Conservation (phyloP, 1,140 invertebrate genomes). For the Ericerus pela region DNA sequence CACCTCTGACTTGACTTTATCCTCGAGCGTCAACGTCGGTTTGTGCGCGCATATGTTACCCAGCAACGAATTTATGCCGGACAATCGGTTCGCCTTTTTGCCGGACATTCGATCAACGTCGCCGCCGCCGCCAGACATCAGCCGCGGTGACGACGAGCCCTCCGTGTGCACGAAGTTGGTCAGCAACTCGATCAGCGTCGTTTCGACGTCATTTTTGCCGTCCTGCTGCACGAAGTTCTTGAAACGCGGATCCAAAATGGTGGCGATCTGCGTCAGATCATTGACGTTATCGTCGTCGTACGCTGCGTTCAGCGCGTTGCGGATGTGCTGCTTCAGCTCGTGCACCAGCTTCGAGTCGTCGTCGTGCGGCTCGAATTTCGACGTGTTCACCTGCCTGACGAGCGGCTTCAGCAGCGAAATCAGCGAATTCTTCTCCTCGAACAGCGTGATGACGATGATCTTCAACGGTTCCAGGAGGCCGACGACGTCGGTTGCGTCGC, state of each 20-base stretch:
- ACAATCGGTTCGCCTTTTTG: not conserved
- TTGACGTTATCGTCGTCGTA: constrained; percentile 14
- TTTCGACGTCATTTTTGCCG: constrained; percentile 13
- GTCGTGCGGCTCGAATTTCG: constrained; percentile 35
- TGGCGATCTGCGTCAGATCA: constrained; percentile 31
- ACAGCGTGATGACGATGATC: constrained; percentile 38
- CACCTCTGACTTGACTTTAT: constrained; percentile 36
- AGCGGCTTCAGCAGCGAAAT: constrained; percentile 39
- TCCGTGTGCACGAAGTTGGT: constrained; percentile 17
- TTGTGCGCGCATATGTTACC: constrained; percentile 6
- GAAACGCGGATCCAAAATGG: constrained; percentile 38
- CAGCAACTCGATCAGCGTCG: constrained; percentile 16
- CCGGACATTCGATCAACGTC: not conserved
- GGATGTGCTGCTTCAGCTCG: constrained; percentile 33
- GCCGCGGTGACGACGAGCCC: constrained; percentile 8
- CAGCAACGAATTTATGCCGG: not conserved
- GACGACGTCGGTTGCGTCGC: constrained; percentile 35
- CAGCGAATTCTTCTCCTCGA: constrained; percentile 38
- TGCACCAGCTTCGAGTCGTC: constrained; percentile 31
- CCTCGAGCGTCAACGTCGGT: constrained; percentile 23
- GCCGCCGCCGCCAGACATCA: not conserved
- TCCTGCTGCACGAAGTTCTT: constrained; percentile 30
- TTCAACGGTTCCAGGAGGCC: constrained; percentile 37
- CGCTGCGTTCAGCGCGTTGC: constrained; percentile 33
- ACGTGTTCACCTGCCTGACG: constrained; percentile 36